Evolutionary conservation across 1,140 invertebrate species (phyloP), one percentile per base, ranked within the genome.

Genomic region (Tetragnatha versicolor): DNA sequence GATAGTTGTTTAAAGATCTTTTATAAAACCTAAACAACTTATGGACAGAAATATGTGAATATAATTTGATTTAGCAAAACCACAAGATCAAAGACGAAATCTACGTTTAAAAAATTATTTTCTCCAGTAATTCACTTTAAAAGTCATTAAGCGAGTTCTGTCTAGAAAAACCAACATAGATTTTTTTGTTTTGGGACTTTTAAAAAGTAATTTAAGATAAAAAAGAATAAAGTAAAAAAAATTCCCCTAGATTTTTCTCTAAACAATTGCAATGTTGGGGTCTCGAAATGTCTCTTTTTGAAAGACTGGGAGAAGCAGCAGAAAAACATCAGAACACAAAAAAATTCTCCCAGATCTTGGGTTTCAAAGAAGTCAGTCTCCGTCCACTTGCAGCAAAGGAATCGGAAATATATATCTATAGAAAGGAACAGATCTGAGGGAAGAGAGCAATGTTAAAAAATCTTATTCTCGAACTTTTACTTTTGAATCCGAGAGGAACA

Each of bases 211-310:
- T 65, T 42, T 10, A 45, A 29, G 14, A 25, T 22, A 51, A 2
- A 42, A 63, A 6, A 17, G 14, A 14, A 65, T 27, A 65, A 42
- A 65, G 42, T 20, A 9, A 45, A 37, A 12, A 53, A 55, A 35
- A 14, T 35, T 55, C 33, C 39, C 55, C 27, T 53, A 53, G 29
- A 3, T 65, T 39, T 42, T 33, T 53, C 27, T 70, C 33, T 22
- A 70, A 70, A 70, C 45, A 70, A 39, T 55, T 25, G 68, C 37
- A 27, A 49, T 39, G 25, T 29, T 20, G 31, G 68, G 47, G 55
- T 55, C 68, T 70, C 63, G 55, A 70, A 70, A 70, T 70, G 68
- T 70, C 68, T 70, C 25, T n/a, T 70, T 70, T 22, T 70, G 47
- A 37, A 49, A 42, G 63, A 37, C 31, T 31, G 42, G 42, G 31